Conservation (phyloP, 1,140 invertebrate genomes). For the Calephelis virginiensis region DNA sequence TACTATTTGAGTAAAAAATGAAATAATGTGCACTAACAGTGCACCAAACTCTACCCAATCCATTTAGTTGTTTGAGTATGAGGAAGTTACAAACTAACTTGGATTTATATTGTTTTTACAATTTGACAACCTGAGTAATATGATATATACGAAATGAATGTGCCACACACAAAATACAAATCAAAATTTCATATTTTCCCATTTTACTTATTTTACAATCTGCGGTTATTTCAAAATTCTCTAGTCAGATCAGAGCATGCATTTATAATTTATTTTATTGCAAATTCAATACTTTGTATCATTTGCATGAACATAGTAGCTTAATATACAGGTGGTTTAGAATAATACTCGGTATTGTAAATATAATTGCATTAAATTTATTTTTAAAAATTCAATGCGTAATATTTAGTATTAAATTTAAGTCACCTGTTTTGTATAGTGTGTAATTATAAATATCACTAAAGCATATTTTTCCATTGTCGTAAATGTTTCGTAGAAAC, state of each 20-base stretch:
- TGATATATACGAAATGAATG: background rate
- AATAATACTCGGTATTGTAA: constrained; percentile 24
- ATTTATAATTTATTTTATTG: constrained; percentile 73
- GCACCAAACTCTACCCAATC: too few species aligned
- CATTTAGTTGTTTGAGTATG: too few species aligned
- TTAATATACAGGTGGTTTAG: constrained; percentile 21
- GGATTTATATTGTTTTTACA: too few species aligned
- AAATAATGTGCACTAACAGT: too few species aligned
- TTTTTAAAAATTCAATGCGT: constrained; percentile 13
- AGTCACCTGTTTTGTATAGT: constrained; percentile 35
- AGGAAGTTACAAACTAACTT: too few species aligned
- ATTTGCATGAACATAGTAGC: constrained; percentile 55
- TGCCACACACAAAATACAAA: background rate
- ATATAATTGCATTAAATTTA: constrained; percentile 22
- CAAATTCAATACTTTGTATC: constrained; percentile 48
- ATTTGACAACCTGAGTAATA: too few species aligned
- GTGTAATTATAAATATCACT: constrained; percentile 49
- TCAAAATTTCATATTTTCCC: background rate
- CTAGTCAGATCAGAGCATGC: constrained; percentile 66
- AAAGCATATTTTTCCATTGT: constrained; percentile 64
- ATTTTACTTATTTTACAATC: background rate
- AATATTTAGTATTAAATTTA: constrained; percentile 19
- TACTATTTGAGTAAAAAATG: too few species aligned
- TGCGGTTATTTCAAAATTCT: constrained; percentile 55
- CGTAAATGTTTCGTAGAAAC: constrained; percentile 52